Evolutionary conservation across 1,140 invertebrate species (phyloP), one percentile per base, ranked within the genome.

Genomic region (Drosophila tristis): DNA sequence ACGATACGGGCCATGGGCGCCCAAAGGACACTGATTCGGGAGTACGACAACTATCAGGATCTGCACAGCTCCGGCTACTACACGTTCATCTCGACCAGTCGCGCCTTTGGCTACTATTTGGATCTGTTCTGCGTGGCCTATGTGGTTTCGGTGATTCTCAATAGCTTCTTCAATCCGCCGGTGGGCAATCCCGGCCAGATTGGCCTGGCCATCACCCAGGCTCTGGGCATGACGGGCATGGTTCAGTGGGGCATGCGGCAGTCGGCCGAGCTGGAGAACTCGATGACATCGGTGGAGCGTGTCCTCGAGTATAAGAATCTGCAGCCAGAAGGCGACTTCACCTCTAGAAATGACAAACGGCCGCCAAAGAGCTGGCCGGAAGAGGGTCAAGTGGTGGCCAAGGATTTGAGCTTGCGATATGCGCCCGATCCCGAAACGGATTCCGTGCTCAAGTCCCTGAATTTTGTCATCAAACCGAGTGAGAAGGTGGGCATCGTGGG

Each of bases 181-280:
- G 11, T 54, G 0, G 91, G 94, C 35, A 92, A 92, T 60, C 93
- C 94, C 4, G 95, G 95, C 8, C 93, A 94, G 48, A 96, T 97
- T 16, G 97, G 97, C 7, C 91, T 98, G 15, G 96, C 96, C 0
- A 95, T 98, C 59, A 96, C 97, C 0, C 97, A 98, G 87, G 94
- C 95, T 0, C 93, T 98, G 76, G 94, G 95, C 1, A 89, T 98
- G 47, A 96, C 95, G 5, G 96, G 96, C 0, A 95, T 96, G 93
- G 94, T 98, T 55, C 85, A 91, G 49, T 91, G 78, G 80, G 90
- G 91, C 44, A 84, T 92, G 42, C 91, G 95, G 16, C 95, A 96
- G 71, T 94, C 94, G 31, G 94, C 95, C 2, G 95, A 96, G 90
- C 92, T 96, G 26, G 95, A 95, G 77, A 96, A 95, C 86, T 93